Percentiles rank a stretch among this genome's conserved stretches.
phyloP scores from a whole-genome alignment of 2,113 vertebrate species.

The Odocoileus hemionus region DNA sequence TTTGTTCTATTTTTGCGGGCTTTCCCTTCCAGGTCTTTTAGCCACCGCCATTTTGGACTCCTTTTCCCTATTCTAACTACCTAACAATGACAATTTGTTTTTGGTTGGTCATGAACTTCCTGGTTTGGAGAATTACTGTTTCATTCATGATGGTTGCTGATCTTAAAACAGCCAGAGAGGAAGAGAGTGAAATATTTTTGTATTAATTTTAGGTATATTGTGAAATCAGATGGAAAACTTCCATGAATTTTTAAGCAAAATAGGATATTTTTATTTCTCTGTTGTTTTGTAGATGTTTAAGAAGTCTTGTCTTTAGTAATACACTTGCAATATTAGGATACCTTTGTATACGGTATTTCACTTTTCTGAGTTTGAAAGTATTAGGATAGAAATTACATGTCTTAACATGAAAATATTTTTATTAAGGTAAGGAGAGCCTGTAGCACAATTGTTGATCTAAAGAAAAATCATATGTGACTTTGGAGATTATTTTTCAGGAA shows the following conservation, averaged over 20 bases:
- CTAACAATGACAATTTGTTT: not conserved
- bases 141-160: not conserved
- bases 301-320: not conserved
- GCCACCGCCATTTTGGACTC: too few species aligned
- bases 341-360: not conserved
- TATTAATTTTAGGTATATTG: slow-evolving; percentile 1
- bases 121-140: not conserved
- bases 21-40: too few species aligned
- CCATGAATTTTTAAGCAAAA: slow-evolving; percentile 3
- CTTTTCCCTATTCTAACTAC: too few species aligned
- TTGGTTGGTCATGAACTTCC: not conserved
- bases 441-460: not conserved
- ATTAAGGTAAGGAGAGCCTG: not conserved
- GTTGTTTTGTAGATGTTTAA: not conserved
- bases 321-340: slow-evolving; percentile 10
- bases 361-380: not conserved
- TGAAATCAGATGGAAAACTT: not conserved
- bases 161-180: not conserved
- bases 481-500: not conserved
- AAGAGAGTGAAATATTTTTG: not conserved
- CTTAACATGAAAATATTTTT: slow-evolving; percentile 40
- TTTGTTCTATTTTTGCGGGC: too few species aligned
- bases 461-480: not conserved
- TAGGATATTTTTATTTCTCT: not conserved
- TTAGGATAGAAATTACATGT: slow-evolving; percentile 13